A percentile compares a stretch with the other conserved stretches of the same genome.
Conservation (phyloP, 2,113 vertebrate species). For the Polyodon spathula region DNA sequence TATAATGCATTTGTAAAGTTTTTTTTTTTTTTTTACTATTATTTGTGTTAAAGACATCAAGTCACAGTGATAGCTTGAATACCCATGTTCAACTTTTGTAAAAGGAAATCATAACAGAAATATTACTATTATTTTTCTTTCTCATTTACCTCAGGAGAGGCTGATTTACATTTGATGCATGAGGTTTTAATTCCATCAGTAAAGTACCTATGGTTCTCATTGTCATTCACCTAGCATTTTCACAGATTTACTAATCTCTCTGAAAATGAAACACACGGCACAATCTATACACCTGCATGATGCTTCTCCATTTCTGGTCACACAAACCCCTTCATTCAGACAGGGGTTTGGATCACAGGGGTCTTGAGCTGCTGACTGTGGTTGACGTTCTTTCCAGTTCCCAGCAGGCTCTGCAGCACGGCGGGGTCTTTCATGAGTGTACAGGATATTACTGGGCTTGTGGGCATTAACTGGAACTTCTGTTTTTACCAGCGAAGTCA, state of each 20-base stretch:
- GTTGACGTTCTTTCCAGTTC: constrained; percentile 33
- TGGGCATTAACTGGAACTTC: constrained; percentile 49
- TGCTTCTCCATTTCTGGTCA: constrained; percentile 51
- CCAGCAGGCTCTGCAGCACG: constrained; percentile 32
- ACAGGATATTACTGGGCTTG: constrained; percentile 6
- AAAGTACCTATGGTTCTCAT: background rate
- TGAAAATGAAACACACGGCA: no score
- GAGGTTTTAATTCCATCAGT: no score
- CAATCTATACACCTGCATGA: constrained; percentile 65
- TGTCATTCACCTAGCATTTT: background rate
- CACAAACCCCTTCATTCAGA: constrained; percentile 68
- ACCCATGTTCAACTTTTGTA: background rate
- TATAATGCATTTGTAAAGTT: background rate
- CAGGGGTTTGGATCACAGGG: constrained; percentile 67
- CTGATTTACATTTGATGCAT: no score
- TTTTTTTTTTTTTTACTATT: background rate
- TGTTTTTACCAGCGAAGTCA: constrained; percentile 63
- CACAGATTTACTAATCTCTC: no score
- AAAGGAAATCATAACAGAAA: background rate
- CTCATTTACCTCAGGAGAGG: no score
- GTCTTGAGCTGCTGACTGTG: constrained; percentile 32
- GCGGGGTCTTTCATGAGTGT: constrained; percentile 31
- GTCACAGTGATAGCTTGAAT: background rate
- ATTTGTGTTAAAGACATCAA: background rate
- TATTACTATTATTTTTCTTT: background rate